Evolutionary conservation across 2,888 invertebrate species (phyloP), one percentile per base, ranked within the genome.

Genomic region (Cheilosia pagana): DNA sequence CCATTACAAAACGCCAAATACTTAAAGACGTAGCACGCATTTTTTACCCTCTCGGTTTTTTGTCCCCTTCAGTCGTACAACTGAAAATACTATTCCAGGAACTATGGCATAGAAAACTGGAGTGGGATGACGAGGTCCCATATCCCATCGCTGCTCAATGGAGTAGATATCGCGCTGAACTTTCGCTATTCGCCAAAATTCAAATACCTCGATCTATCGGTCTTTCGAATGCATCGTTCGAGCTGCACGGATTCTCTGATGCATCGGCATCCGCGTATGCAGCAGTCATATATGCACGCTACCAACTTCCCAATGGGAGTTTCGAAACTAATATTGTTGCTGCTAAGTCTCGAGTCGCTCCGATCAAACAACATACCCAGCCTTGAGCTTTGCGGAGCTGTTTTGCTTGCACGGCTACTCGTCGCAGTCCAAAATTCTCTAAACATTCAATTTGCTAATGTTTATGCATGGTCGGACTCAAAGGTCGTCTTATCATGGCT

Each of bases 271-370:
- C 48, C 7, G 63, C 81, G 12, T 81, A 28, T n/a, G 62, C 70
- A 1, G 68, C 81, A 0, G 81, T 75, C 1, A 57, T 75, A 8
- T 75, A 81, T 45, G 48, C 63, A 12, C 74, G 75, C n/a, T 62
- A 45, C 25, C 12, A 50, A 28, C 2, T 31, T 1, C 8, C 8
- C 8, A 8, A 31, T 8, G 28, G 28, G 2, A 8, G 0, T 1
- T 8, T 31, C 28, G 1, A 31, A 31, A 31, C 28, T 0, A 31
- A 31, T 31, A 31, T 41, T 39, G 8, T 31, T 2, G 10, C 31
- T 1, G 7, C 31, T 2, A 31, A 31, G 3, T 12, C 39, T 12
- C 14, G 39, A 3, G 39, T 39, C 0, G 12, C 39, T 39, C 14
- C 39, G 39, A 2, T 39, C 12, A 39, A 39, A 39, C 39, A 39